These are phyloP conservation scores for Sarcophaga caerulescens DNA, from an alignment of 2,888 invertebrate species.

Conservation along the genomic window DNA sequence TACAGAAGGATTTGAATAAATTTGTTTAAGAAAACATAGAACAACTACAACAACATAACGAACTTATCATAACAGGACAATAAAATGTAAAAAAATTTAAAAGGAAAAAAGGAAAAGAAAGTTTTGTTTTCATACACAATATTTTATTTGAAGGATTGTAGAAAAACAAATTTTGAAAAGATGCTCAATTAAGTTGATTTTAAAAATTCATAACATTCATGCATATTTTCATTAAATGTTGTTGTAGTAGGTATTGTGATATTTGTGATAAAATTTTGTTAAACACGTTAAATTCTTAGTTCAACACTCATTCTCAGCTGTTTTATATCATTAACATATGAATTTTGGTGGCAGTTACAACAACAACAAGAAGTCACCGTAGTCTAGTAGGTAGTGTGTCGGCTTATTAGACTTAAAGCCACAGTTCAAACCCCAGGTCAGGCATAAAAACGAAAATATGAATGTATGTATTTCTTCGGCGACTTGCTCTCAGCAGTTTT, in stretches of 20 bases:
- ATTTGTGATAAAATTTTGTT: too few species aligned
- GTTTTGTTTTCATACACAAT: background rate
- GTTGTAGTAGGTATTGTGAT: background rate
- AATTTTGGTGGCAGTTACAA: too few species aligned
- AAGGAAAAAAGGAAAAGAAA: constrained; percentile 3
- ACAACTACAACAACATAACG: background rate
- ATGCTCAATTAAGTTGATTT: constrained; percentile 32
- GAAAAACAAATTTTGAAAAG: constrained; percentile 38
- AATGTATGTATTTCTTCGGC: too few species aligned
- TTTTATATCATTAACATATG: too few species aligned
- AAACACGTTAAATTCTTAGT: too few species aligned
- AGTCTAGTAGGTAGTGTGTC: too few species aligned
- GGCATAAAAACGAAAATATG: too few species aligned
- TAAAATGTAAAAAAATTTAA: background rate
- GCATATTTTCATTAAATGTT: constrained; percentile 5
- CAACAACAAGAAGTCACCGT: too few species aligned
- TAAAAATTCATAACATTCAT: constrained; percentile 33
- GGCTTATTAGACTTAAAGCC: too few species aligned
- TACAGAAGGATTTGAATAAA: background rate
- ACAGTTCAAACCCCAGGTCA: too few species aligned
- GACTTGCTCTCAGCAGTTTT: too few species aligned
- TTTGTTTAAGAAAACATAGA: background rate
- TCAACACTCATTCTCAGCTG: too few species aligned
- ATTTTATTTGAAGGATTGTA: constrained; percentile 8
- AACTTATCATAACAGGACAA: constrained; percentile 9